A percentile compares a stretch with the other conserved stretches of the same genome.
Evolutionary conservation across 2,797 vertebrate genomes (phyloP).

Genomic region (Menidia menidia): DNA sequence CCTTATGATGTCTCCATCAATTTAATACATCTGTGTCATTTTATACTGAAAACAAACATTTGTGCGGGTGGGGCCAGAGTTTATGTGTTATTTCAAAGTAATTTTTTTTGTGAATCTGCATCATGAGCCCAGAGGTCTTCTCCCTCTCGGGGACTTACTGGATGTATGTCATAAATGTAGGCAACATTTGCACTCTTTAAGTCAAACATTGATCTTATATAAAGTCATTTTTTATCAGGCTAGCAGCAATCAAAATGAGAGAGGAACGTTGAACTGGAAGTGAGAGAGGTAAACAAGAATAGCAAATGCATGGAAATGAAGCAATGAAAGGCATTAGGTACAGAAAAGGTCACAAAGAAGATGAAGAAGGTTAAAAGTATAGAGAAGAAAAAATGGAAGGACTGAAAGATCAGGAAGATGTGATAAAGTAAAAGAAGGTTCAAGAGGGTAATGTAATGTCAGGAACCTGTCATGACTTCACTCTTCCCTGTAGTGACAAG

Average conservation of each 20-base stretch:
- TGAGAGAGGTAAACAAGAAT: slow-evolving; percentile 11
- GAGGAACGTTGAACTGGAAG: neutral
- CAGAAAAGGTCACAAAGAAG: slow-evolving; percentile 63
- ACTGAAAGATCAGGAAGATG: slow-evolving; percentile 52
- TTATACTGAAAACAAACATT: neutral
- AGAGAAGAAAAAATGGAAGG: slow-evolving; percentile 43
- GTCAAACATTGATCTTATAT: neutral
- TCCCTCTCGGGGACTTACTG: neutral
- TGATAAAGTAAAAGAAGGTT: slow-evolving; percentile 68
- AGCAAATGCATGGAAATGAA: slow-evolving; percentile 34
- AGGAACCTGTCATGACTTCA: slow-evolving; percentile 79
- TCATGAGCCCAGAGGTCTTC: slow-evolving; percentile 4
- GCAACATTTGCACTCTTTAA: no score
- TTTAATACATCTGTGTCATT: neutral
- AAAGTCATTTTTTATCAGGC: neutral
- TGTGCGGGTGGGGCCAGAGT: neutral
- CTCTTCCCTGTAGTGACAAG: slow-evolving; percentile 76
- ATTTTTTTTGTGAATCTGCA: slow-evolving; percentile 3
- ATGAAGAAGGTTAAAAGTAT: slow-evolving; percentile 71
- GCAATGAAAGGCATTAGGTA: slow-evolving; percentile 31
- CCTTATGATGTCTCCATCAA: neutral
- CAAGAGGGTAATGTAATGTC: slow-evolving; percentile 79
- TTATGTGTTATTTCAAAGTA: slow-evolving; percentile 7
- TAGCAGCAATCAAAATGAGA: neutral
- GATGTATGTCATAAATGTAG: neutral